A percentile compares a stretch with the other conserved stretches of the same genome.
phyloP scores from a whole-genome alignment of 2,797 vertebrate genomes.

The Lacerta agilis region DNA sequence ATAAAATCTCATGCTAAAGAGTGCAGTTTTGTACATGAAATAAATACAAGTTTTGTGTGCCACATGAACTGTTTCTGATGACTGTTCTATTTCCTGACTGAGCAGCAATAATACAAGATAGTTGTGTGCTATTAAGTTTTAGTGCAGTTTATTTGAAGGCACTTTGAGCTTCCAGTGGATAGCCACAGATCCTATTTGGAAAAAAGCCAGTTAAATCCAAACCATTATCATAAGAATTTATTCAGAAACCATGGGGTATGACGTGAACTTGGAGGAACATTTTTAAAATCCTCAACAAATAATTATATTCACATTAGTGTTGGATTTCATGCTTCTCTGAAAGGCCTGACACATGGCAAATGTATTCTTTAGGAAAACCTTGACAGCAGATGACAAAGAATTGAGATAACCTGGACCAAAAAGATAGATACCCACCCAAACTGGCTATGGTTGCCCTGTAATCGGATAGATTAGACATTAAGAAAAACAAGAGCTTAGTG shows the following conservation, averaged over 20 bases:
- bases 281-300: background rate
- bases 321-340: conserved; percentile 7
- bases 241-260: background rate
- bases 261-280: background rate
- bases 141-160: background rate
- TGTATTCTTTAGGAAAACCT: background rate
- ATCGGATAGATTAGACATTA: conserved; percentile 33
- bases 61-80: background rate
- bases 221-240: background rate
- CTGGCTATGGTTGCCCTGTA: background rate
- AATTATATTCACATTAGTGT: conserved; percentile 11
- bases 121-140: background rate
- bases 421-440: background rate
- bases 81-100: background rate
- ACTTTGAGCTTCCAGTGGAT: background rate
- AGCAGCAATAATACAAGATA: background rate
- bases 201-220: conserved; percentile 1
- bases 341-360: conserved; percentile 15
- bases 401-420: background rate
- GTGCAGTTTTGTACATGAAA: background rate
- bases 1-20: background rate
- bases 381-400: conserved; percentile 2
- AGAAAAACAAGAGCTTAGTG: conserved; percentile 44
- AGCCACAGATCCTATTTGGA: background rate
- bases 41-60: background rate